These are phyloP conservation scores for Drosophila merina DNA, from an alignment of 2,888 invertebrate genomes.

Conservation along the genomic window DNA sequence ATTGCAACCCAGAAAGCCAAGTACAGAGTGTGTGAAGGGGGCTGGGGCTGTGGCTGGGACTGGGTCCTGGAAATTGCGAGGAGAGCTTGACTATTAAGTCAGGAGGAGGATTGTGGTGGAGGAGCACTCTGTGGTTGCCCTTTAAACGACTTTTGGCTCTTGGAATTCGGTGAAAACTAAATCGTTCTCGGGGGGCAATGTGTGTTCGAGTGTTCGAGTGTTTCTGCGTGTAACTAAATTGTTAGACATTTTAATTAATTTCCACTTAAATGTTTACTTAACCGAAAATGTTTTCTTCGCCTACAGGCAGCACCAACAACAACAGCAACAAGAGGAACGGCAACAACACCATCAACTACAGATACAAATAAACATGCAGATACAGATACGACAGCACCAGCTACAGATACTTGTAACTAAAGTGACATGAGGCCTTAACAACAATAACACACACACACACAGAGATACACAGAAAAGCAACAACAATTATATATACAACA, in stretches of 20 bases:
- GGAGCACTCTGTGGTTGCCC: conserved; percentile 27
- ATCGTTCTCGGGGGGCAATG: conserved; percentile 13
- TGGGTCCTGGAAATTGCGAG: not conserved
- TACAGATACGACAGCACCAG: conserved; percentile 40
- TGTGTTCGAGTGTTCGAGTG: conserved; percentile 4
- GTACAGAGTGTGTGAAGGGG: not conserved
- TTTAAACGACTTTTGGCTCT: conserved; percentile 40
- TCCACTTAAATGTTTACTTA: conserved; percentile 47
- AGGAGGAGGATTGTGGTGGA: not conserved
- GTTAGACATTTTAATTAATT: conserved; percentile 58
- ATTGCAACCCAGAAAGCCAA: conserved; percentile 31
- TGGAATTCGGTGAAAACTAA: conserved; percentile 38
- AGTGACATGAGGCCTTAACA: conserved; percentile 77
- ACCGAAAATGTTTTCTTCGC: conserved; percentile 41
- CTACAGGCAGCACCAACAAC: conserved; percentile 24
- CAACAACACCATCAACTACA: conserved; percentile 13
- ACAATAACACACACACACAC: conserved; percentile 49
- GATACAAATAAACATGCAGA: conserved; percentile 26
- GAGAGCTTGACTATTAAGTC: not conserved
- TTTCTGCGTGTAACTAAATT: conserved; percentile 33
- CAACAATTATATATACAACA: conserved; percentile 10
- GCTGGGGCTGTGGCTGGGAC: not conserved
- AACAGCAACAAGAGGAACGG: conserved; percentile 15
- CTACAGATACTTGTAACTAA: conserved; percentile 66
- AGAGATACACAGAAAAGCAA: conserved; percentile 15